Evolutionary conservation across 2,888 invertebrate species (phyloP), one percentile per base, ranked within the genome.

Genomic region (Lasioglossum malachurum): DNA sequence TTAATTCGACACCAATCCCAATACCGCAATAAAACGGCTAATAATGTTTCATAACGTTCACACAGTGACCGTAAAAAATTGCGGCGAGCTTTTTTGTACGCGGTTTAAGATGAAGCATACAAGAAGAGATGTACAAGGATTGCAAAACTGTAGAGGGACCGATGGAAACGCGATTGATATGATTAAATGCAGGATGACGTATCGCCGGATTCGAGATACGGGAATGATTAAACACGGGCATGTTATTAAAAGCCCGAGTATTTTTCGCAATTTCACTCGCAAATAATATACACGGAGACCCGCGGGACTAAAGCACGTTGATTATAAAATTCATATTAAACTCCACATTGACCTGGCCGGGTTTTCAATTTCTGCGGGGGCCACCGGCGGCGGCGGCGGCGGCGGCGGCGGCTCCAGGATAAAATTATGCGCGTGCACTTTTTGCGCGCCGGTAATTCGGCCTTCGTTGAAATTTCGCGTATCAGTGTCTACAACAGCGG

Each of bases 241-340:
- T 49, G 77, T 72, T 82, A 81, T 82, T 73, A 72, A 78, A 73
- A 71, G 72, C 19, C 41, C 31, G 49, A 64, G 57, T 46, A 81
- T 72, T 77, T 77, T 46, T 69, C 41, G 78, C 27, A 71, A 53
- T 71, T 71, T 53, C 53, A 27, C 71, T 78, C 19, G 53, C 71
- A 53, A 71, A 78, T 78, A 78, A 72, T 71, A 53, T 71, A 53
- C 19, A 69, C 53, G 71, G 16, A 35, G 35, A 60, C 5, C 38
- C 41, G 64, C 44, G 23, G 27, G 31, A 38, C 19, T 80, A 31
- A 78, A 72, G 67, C n/a, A 46, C 57, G 82, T 79, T 82, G 75
- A 83, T 82, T 82, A 64, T 73, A 76, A 83, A 82, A 83, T 83
- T 82, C 64, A 27, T 72, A 83, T 83, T 82, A 75, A 83, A 83